Conservation (phyloP, 1,140 invertebrate species). For the Sarcophaga peregrina region DNA sequence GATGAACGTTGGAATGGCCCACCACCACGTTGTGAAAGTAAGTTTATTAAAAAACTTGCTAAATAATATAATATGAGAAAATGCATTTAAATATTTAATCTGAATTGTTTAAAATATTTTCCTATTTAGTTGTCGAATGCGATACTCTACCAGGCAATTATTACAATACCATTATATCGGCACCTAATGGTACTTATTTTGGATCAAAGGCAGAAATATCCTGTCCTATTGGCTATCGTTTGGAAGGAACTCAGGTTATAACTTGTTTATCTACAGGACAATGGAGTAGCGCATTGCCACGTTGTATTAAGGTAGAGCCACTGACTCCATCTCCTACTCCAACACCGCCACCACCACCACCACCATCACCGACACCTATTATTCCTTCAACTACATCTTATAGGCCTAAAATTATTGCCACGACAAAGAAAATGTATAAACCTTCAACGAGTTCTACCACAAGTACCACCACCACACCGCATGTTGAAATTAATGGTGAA, state of each 20-base stretch:
- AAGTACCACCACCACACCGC: slow-evolving; percentile 47
- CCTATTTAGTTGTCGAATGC: slow-evolving; percentile 77
- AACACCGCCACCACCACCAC: slow-evolving; percentile 53
- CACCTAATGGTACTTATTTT: slow-evolving; percentile 75
- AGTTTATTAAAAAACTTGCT: slow-evolving; percentile 52
- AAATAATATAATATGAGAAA: not conserved
- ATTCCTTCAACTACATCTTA: slow-evolving; percentile 47
- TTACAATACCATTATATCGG: slow-evolving; percentile 76
- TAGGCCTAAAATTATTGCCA: slow-evolving; percentile 51
- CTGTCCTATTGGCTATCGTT: slow-evolving; percentile 77
- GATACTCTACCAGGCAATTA: slow-evolving; percentile 77
- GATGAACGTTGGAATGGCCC: slow-evolving; percentile 95
- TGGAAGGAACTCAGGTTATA: slow-evolving; percentile 77
- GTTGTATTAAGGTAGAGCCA: slow-evolving; percentile 74
- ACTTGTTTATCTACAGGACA: slow-evolving; percentile 80
- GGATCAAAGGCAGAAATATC: slow-evolving; percentile 80
- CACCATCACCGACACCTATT: slow-evolving; percentile 56
- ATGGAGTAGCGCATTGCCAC: slow-evolving; percentile 81
- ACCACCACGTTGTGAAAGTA: slow-evolving; percentile 87
- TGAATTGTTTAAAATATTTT: slow-evolving; percentile 46
- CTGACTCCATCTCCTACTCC: slow-evolving; percentile 55
- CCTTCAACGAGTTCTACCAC: slow-evolving; percentile 53
- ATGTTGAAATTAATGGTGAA: slow-evolving; percentile 63
- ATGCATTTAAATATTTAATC: slow-evolving; percentile 18
- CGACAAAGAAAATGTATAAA: slow-evolving; percentile 53